Evolutionary conservation across 2,113 vertebrate species (phyloP), one percentile per base, ranked within the genome.

Genomic region (Chrysochloris asiatica): DNA sequence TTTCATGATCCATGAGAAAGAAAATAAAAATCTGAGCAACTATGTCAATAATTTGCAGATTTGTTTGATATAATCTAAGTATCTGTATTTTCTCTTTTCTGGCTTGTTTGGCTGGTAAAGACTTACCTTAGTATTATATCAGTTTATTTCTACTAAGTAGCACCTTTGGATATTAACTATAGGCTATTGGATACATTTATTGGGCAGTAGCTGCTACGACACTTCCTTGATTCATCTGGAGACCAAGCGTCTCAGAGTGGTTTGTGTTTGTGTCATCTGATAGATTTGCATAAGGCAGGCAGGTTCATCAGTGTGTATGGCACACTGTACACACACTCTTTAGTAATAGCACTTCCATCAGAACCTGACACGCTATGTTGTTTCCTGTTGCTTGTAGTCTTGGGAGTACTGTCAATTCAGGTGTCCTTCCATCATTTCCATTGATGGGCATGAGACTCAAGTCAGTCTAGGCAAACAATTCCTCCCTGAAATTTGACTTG

Each of bases 71-170:
- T 38, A 47, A 83, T 59, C 69, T 78, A 86, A 61, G 30, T 89
- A 71, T 81, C 21, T 45, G 30, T 83, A 9, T 52, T 88, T 93
- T 84, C 61, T 65, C 17, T 12, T 56, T 73, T 93, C 88, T 76
- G 8, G 21, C 71, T 83, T 92, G 8, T 36, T 86, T 33, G 43
- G 80, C 67, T 76, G 17, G 24, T 19, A 86, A 80, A 83, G 36
- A 69, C 7, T 52, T 54, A 11, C n/a, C 41, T 81, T 47, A 50
- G 8, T 50, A 50, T 10, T 8, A 50, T 50, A 50, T 50, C 16
- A 10, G 16, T 50, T 50, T 10, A 16, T 50, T 8, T 16, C 48
- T 50, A 8, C 48, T 50, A 50, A 16, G 48, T 8, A 50, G 48
- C 48, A 50, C 48, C 48, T n/a, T n/a, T n/a, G n/a, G n/a, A n/a